Evolutionary conservation across 2,888 invertebrate species (phyloP), one percentile per base, ranked within the genome.

Genomic region (Zaprionus lineosus): DNA sequence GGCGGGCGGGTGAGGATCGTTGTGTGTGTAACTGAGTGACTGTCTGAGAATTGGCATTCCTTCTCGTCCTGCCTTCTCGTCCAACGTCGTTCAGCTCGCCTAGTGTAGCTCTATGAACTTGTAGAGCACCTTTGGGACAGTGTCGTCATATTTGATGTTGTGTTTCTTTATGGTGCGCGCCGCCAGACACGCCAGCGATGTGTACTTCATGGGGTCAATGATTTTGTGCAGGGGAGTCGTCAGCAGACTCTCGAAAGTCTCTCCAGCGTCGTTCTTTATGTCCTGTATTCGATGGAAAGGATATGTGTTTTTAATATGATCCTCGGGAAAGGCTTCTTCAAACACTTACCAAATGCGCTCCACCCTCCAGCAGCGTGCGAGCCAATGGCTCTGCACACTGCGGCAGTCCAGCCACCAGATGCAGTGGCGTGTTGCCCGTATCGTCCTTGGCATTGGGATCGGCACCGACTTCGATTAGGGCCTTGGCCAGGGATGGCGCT

Each of bases 351-450:
- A 90, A 78, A 86, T 90, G 90, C 0, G 96, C 96, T 55, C 97
- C 98, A 86, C 93, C 92, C 3, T 93, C 91, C 0, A 98, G 92
- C 3, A 98, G 91, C 5, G 93, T 92, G 73, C 92, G 92, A 0
- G 96, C 93, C 31, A 97, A 92, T 33, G 92, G 93, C 1, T 93
- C 91, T 0, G 94, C 93, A 81, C 94, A 94, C 0, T 94, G 94
- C 69, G 91, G 89, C 55, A 94, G 93, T 89, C 94, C 93, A 62
- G 95, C 96, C 0, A 95, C 94, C 59, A 97, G 91, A 88, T 98
- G 98, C 41, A 98, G 92, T 7, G 97, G 95, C 12, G 97, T 97
- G 91, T 97, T 97, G 12, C 96, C 96, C 52, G 94, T 94, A 46
- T 94, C 93, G 90, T 98, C 98, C 1, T 92, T 90, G 0, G 94